Evolutionary conservation across 2,113 vertebrate genomes (phyloP).

Genomic region (Irena cyanogastra): DNA sequence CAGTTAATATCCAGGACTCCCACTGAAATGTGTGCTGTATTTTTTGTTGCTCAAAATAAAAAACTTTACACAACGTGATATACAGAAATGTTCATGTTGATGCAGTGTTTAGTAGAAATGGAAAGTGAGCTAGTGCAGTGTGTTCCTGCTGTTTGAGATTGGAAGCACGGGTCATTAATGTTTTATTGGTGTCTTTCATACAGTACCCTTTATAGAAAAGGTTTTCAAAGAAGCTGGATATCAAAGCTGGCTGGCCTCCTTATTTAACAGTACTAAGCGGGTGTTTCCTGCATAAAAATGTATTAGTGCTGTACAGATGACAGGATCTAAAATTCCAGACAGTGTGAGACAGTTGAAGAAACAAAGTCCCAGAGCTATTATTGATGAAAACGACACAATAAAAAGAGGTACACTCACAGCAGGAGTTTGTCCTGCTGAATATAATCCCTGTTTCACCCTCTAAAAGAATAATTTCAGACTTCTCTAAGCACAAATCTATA

Average conservation of each 20-base stretch:
- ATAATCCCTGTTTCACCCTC: background rate
- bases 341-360: slow-evolving; percentile 20
- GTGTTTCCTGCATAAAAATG: slow-evolving; percentile 52
- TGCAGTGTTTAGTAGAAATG: background rate
- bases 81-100: background rate
- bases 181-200: slow-evolving; percentile 54
- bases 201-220: slow-evolving; percentile 19
- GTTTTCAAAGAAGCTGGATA: slow-evolving; percentile 52
- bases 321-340: slow-evolving; percentile 43
- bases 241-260: slow-evolving; percentile 23
- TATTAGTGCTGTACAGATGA: background rate
- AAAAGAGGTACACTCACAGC: background rate
- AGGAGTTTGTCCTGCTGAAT: background rate
- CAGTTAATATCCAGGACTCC: background rate
- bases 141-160: slow-evolving; percentile 13
- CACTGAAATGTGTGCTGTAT: background rate
- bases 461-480: background rate
- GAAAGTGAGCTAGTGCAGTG: background rate
- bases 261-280: slow-evolving; percentile 42
- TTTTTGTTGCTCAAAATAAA: background rate
- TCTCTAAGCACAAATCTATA: slow-evolving; percentile 25
- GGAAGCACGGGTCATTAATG: background rate
- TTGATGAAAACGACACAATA: background rate
- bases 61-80: background rate
- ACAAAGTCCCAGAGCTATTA: slow-evolving; percentile 6